Base-by-base conservation (phyloP, 2,888 invertebrate species). In the Eledone cirrhosa region DNA sequence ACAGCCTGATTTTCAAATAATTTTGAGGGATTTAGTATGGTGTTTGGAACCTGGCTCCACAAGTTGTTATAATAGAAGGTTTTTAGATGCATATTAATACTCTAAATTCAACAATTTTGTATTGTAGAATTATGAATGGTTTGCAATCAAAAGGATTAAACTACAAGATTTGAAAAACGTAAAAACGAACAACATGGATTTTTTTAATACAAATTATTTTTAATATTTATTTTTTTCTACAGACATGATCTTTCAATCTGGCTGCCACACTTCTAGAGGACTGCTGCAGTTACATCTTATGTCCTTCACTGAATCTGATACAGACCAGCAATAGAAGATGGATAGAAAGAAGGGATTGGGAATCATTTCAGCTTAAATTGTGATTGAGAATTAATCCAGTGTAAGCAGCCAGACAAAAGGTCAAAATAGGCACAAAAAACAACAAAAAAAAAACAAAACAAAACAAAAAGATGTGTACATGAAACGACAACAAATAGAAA, bases 401-500 rank as follows among this genome's bases (percentile, higher is more conserved):
- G 72, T n/a, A 31, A 67, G 72, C 31, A 72, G 72, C 72, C 72
- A 72, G 72, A 33, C 41, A 41, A 72, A 72, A 41, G 24, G n/a
- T 41, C 22, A 11, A 27, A 22, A 41, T 41, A 72, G 31, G 24
- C 22, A n/a, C 22, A 11, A 13, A 72, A 41, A 7, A 31, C 27
- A 31, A 69, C 29, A 69, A 69, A 69, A 69, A 27, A 22, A 19
- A 33, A 31, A 33, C 14, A 69, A 69, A 69, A 41, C 11, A 72
- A n/a, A 7, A 11, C 22, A 24, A n/a, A n/a, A 3, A 67, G 31
- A 72, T 72, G 72, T 63, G 63, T 72, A 72, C 72, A 72, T 72
- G 72, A 72, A 72, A 72, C 31, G n/a, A 72, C 72, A 33, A 41
- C n/a, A 72, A 31, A 72, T 72, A 31, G 41, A 72, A n/a, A 72